These are phyloP conservation scores for Drosophila nigritarsus DNA, from an alignment of 2,888 invertebrate species.

Conservation along the genomic window DNA sequence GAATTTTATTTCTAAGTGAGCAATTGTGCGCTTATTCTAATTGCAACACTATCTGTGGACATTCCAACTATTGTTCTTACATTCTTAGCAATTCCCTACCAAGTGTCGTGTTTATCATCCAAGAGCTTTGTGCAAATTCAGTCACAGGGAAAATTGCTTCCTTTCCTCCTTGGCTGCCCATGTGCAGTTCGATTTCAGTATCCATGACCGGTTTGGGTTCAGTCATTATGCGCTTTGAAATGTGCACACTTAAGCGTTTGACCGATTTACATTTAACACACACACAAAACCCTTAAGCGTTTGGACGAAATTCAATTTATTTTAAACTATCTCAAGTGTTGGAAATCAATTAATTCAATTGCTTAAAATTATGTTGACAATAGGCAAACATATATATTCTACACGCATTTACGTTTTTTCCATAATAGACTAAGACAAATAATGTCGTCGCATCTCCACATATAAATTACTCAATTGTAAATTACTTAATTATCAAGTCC, in stretches of 20 bases:
- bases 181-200: constrained; percentile 39
- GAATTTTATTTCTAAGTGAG: neutral
- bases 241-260: constrained; percentile 23
- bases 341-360: constrained; percentile 62
- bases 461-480: neutral
- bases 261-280: constrained; percentile 38
- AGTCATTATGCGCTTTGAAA: constrained; percentile 20
- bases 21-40: constrained; percentile 17
- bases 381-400: too few relatives aligned
- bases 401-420: neutral
- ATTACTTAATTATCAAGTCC: too few relatives aligned
- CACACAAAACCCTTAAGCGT: constrained; percentile 15
- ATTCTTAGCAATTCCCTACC: constrained; percentile 10
- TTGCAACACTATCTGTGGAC: constrained; percentile 15
- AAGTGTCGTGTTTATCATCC: constrained; percentile 34
- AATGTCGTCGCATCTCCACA: neutral
- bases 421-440: neutral
- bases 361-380: neutral
- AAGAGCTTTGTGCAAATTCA: constrained; percentile 60
- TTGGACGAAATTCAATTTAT: constrained; percentile 40
- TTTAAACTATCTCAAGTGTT: constrained; percentile 56
- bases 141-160: constrained; percentile 69
- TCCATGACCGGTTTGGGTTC: constrained; percentile 23
- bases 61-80: constrained; percentile 9
- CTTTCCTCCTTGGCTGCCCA: constrained; percentile 31